Evolutionary conservation across 2,113 vertebrate species (phyloP), one percentile per base, ranked within the genome.

Genomic region (Rhinolophus ferrumequinum): DNA sequence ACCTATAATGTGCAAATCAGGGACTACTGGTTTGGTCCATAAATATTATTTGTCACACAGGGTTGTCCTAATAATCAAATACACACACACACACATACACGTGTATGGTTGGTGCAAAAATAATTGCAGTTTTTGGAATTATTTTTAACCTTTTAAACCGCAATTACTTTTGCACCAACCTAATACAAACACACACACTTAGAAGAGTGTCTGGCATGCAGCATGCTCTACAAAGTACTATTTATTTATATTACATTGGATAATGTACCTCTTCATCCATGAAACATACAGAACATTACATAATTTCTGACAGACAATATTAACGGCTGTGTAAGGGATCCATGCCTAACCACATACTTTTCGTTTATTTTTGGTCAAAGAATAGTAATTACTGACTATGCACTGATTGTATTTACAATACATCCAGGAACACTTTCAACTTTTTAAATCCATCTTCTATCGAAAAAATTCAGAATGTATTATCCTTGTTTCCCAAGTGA

Each of bases 361-460:
- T 75, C 86, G 35, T 62, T 82, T 79, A 89, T 70, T 92, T 93
- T 52, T 90, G 22, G 52, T 52, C 52, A 58, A 72, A 80, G 69
- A 72, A 64, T 24, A 91, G 58, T 70, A 69, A 62, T 38, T 54
- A 41, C 64, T 64, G 24, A 92, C 70, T n/a, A 60, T 62, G 2
- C 13, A 44, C 60, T 95, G 81, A 72, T 80, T 67, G 26, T 70
- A 84, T 77, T 82, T 76, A 96, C 30, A 91, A 87, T 22, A 16
- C 35, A 52, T 54, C 14, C n/a, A 75, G 24, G n/a, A 76, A 75
- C 28, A 75, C 66, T 83, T 95, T 81, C 60, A 69, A 50, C n/a
- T 69, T 84, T 66, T 33, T 62, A 38, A 54, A 47, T 79, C 26
- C 64, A 58, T 38, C 24, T 73, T 67, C 54, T 52, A 62, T 50